A percentile compares a stretch with the other conserved stretches of the same genome.
phyloP scores from a whole-genome alignment of 2,797 vertebrate genomes.

The Cyclopterus lumpus region DNA sequence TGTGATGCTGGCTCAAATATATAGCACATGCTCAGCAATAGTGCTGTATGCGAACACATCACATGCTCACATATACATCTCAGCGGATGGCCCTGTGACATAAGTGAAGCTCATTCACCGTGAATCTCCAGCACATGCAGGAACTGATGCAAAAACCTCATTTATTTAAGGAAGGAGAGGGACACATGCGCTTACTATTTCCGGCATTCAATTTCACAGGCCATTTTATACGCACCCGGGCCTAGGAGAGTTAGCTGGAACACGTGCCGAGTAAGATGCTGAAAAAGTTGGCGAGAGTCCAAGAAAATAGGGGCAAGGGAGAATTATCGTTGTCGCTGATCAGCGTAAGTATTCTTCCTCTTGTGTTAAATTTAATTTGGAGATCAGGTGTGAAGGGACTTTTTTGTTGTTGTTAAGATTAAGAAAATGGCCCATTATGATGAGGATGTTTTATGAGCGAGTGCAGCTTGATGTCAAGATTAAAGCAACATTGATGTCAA shows the following conservation, averaged over 20 bases:
- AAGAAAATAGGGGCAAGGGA: constrained; percentile 31
- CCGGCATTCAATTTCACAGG: constrained; percentile 82
- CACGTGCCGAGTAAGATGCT: constrained; percentile 36
- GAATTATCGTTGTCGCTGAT: constrained; percentile 62
- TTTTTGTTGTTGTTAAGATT: constrained; percentile 66
- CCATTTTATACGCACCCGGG: constrained; percentile 69
- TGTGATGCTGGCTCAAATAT: constrained; percentile 54
- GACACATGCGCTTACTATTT: constrained; percentile 77
- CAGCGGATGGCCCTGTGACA: constrained; percentile 9
- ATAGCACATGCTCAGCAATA: constrained; percentile 30
- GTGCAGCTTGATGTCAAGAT: constrained; percentile 49
- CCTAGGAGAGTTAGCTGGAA: constrained; percentile 36
- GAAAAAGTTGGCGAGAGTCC: constrained; percentile 38
- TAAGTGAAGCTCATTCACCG: constrained; percentile 46
- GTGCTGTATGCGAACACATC: constrained; percentile 15
- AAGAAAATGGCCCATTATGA: constrained; percentile 62
- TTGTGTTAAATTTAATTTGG: constrained; percentile 62
- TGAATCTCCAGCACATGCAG: constrained; percentile 36
- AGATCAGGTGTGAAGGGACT: constrained; percentile 40
- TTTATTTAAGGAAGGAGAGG: constrained; percentile 77
- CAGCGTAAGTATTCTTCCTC: constrained; percentile 65
- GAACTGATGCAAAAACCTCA: constrained; percentile 67
- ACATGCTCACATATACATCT: constrained; percentile 14
- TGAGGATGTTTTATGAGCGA: constrained; percentile 49
- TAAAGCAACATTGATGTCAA: constrained; percentile 59